Conservation (phyloP, 2,113 vertebrate genomes). For the Podiceps cristatus region DNA sequence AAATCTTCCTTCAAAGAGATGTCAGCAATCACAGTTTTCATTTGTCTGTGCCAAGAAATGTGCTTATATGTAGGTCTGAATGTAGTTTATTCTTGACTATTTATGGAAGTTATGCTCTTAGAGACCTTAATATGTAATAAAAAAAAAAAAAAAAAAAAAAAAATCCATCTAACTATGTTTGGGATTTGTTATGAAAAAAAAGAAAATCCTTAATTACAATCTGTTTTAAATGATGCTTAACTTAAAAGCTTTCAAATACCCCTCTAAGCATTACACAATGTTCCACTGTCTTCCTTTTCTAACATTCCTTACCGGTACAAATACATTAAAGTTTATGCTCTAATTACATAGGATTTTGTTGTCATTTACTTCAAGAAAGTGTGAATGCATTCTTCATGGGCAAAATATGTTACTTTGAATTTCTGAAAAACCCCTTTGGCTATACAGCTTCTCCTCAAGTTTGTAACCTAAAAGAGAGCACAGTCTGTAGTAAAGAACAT, state of each 20-base stretch:
- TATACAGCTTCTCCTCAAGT: constrained; percentile 9
- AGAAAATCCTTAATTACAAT: constrained; percentile 63
- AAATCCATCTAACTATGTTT: no score
- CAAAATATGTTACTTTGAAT: constrained; percentile 40
- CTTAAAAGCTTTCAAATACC: constrained; percentile 73
- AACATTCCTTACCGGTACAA: constrained; percentile 51
- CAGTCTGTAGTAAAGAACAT: neutral
- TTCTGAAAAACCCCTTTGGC: constrained; percentile 23
- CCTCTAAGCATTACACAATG: constrained; percentile 62
- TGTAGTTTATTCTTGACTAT: constrained; percentile 71
- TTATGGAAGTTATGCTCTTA: constrained; percentile 61
- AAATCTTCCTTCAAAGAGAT: constrained; percentile 60
- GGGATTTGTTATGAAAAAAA: constrained; percentile 30
- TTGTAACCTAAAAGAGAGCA: constrained; percentile 20
- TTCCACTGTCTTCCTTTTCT: constrained; percentile 7
- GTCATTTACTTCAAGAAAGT: constrained; percentile 60
- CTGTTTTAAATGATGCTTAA: constrained; percentile 71
- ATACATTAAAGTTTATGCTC: constrained; percentile 59
- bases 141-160: constrained; percentile 46
- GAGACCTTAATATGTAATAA: constrained; percentile 48
- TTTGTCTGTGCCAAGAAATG: constrained; percentile 67
- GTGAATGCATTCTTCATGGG: constrained; percentile 19
- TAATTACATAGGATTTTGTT: constrained; percentile 65
- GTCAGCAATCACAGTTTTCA: constrained; percentile 65
- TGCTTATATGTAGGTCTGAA: constrained; percentile 59